Base-by-base conservation (phyloP, 2,113 vertebrate genomes). In the Hypanus sabinus region DNA sequence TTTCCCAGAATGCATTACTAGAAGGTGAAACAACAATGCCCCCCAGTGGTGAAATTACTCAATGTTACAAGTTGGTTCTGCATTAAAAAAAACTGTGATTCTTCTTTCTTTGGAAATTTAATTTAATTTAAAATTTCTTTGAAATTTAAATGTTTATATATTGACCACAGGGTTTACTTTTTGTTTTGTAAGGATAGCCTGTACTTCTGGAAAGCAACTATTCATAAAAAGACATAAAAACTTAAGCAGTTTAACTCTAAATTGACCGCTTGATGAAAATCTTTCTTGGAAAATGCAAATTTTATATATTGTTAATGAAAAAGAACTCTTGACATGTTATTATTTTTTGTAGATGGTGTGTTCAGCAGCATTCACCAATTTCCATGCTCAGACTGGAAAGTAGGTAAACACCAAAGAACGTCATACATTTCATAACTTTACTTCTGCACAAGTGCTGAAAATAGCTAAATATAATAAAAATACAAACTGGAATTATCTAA, bases 1-100 rank as follows among this genome's bases (percentile, higher is more conserved):
- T 55, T 93, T 93, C 91, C 91, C 91, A 93, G 68, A 93, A 73
- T 93, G 70, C 91, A 93, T 27, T 93, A 93, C 68, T 18, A 16
- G 11, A 73, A 46, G 90, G 65, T 93, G 65, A 93, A 93, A 73
- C 90, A 93, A 93, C 91, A 93, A 73, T 93, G 68, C 30, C 91
- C 91, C 91, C 91, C 91, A 93, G 91, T 93, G 91, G 68, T 73
- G 91, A 93, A 93, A 73, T 70, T 73, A 75, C 55, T 93, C 91
- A 71, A 91, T 90, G 60, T 93, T 73, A 93, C 91, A 93, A 93
- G 70, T 73, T 22, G 65, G 20, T 5, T 46, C 22, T 30, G 36
- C 38, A 71, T 3, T 12, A 9, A 93, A 93, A 46, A 93, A 46
- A 60, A 20, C 46, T n/a, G 33, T 20, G 38, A 55, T 55, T 22